Conservation (phyloP, 1,140 invertebrate species). For the Tetramorium parvispinum region DNA sequence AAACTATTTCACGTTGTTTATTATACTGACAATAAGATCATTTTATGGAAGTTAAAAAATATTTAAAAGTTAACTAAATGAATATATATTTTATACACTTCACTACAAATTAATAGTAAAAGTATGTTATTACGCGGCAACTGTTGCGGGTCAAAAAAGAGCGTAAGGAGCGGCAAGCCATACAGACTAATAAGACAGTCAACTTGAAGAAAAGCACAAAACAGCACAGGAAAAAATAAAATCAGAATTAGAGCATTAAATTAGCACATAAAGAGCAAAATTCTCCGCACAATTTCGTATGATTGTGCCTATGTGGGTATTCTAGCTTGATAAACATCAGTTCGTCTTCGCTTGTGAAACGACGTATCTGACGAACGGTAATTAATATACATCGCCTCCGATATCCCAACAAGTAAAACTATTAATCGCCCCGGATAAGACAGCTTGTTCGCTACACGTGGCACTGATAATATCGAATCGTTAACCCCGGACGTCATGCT, state of each 20-base stretch:
- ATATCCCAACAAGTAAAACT: slow-evolving; percentile 42
- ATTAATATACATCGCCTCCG: slow-evolving; percentile 47
- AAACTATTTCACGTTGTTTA: neutral
- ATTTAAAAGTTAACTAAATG: too few species aligned
- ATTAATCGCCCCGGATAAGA: slow-evolving; percentile 43
- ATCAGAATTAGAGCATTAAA: too few species aligned
- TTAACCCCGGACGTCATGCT: neutral
- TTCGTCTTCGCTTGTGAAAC: slow-evolving; percentile 19
- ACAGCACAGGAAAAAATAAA: too few species aligned
- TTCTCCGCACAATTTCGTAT: too few species aligned
- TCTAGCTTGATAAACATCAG: too few species aligned
- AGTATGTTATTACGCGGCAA: slow-evolving; percentile 87
- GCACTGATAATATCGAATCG: neutral
- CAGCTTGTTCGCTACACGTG: neutral
- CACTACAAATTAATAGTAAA: slow-evolving; percentile 21
- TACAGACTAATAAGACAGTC: slow-evolving; percentile 87
- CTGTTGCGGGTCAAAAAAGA: slow-evolving; percentile 90
- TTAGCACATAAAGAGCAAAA: too few species aligned
- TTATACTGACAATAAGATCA: neutral
- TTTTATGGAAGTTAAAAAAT: neutral
- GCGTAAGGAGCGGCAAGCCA: slow-evolving; percentile 87
- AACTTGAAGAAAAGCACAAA: slow-evolving; percentile 86
- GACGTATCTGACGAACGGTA: slow-evolving; percentile 30
- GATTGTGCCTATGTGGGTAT: too few species aligned
- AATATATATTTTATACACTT: too few species aligned